Percentiles rank a stretch among this genome's conserved stretches.
phyloP scores from a whole-genome alignment of 2,797 vertebrate genomes.

The Sebastes steindachneri region DNA sequence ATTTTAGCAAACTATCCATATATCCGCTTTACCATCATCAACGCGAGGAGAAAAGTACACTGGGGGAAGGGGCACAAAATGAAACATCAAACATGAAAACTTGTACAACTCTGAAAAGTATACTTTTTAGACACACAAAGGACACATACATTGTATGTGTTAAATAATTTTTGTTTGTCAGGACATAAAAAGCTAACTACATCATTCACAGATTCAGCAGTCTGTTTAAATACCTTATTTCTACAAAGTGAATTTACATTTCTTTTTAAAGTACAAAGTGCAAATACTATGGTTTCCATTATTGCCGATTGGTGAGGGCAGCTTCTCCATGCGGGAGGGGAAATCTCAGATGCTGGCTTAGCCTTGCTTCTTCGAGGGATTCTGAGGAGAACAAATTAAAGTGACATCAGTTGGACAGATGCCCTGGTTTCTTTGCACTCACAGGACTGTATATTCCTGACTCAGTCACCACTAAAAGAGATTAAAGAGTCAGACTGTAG shows the following conservation, averaged over 20 bases:
- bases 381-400: constrained; percentile 77
- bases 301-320: constrained; percentile 88
- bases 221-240: constrained; percentile 95
- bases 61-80: constrained; percentile 49
- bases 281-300: constrained; percentile 95
- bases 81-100: constrained; percentile 83
- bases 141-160: constrained; percentile 98
- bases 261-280: constrained; percentile 97
- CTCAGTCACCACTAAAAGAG: not conserved
- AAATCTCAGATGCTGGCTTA: constrained; percentile 76
- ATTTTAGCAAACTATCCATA: constrained; percentile 66
- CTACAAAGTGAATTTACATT: constrained; percentile 99
- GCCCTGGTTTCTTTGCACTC: not conserved
- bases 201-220: constrained; percentile 93
- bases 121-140: constrained; percentile 86
- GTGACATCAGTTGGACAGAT: constrained; percentile 18
- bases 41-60: constrained; percentile 62
- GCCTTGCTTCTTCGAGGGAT: constrained; percentile 92
- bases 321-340: constrained; percentile 72
- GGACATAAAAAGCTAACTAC: constrained; percentile 87
- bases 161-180: constrained; percentile 83
- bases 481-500: not conserved
- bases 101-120: constrained; percentile 86
- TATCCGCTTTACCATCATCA: constrained; percentile 63
- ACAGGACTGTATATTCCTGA: not conserved